These are phyloP conservation scores for Thamnaconus septentrionalis DNA, from an alignment of 2,113 vertebrate genomes.

Conservation along the genomic window DNA sequence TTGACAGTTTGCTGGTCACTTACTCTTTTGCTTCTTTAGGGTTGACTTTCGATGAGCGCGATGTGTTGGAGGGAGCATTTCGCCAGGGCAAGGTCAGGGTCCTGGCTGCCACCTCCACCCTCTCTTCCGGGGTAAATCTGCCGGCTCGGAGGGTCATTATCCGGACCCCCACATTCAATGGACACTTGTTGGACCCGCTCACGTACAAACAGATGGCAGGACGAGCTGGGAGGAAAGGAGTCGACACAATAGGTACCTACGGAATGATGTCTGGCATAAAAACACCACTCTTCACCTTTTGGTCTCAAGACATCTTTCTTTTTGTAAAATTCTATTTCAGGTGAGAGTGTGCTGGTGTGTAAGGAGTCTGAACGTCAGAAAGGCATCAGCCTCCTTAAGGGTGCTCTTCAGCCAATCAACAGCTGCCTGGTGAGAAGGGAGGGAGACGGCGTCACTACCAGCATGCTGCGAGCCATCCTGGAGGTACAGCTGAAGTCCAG, in stretches of 20 bases:
- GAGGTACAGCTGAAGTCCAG: slow-evolving; percentile 77
- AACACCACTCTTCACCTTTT: too few relatives aligned
- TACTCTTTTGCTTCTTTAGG: slow-evolving; percentile 68
- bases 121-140: slow-evolving; percentile 97
- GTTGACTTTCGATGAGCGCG: slow-evolving; percentile 94
- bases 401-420: slow-evolving; percentile 85
- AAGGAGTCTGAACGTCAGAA: slow-evolving; percentile 89
- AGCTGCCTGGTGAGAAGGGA: slow-evolving; percentile 87
- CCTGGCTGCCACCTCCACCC: slow-evolving; percentile 90
- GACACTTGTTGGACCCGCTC: slow-evolving; percentile 85
- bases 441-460: slow-evolving; percentile 85
- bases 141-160: slow-evolving; percentile 94
- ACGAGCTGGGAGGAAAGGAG: slow-evolving; percentile 93
- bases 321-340: slow-evolving; percentile 59
- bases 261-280: neutral
- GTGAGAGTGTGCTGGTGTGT: slow-evolving; percentile 94
- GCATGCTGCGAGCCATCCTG: slow-evolving; percentile 94
- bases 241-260: slow-evolving; percentile 83
- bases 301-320: too few relatives aligned
- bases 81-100: slow-evolving; percentile 85
- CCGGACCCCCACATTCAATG: slow-evolving; percentile 88
- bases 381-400: slow-evolving; percentile 85
- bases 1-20: neutral
- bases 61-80: slow-evolving; percentile 91
- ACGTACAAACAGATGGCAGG: slow-evolving; percentile 98